Evolutionary conservation across 1,140 invertebrate species (phyloP), one percentile per base, ranked within the genome.

Genomic region (Atta colombica): DNA sequence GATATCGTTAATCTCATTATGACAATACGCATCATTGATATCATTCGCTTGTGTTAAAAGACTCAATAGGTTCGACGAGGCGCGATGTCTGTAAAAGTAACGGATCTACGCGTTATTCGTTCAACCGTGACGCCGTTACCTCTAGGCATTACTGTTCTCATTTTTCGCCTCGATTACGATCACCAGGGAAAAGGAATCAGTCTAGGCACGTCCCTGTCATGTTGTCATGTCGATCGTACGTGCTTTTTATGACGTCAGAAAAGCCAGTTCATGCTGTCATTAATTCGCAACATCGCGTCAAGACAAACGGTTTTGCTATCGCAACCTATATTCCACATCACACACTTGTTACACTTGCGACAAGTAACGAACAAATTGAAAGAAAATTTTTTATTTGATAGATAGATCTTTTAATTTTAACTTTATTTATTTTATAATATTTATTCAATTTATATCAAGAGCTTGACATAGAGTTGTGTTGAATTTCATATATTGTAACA

Each of bases 91-190:
- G 87, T 75, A 80, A 72, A 86, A 74, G 81, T 89, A 89, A 89
- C 88, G 88, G 88, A 86, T 74, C 84, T 78, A 69, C 51, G 87
- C 82, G 84, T 87, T 89, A 77, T 77, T 86, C 77, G 21, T 39
- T 86, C 77, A 53, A 25, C 63, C 87, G 68, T 89, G 58, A 80
- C 88, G 87, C 77, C 87, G 87, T 86, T 89, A 45, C 61, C 72
- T 68, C 58, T 66, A 51, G 72, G 60, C 51, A 72, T 86, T 85
- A 89, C 87, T 49, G 88, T 86, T 81, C 21, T 69, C 82, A 86
- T 81, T 88, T 89, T 89, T 88, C 71, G 35, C 25, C 25, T 82
- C n/a, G 49, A 35, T 45, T 45, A 18, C 18, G 60, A 65, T 68
- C 68, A 31, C 14, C 16, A 16, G n/a, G 45, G 31, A 66, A 65